A percentile compares a stretch with the other conserved stretches of the same genome.
phyloP scores from a whole-genome alignment of 2,797 vertebrate genomes.

The Champsocephalus esox region DNA sequence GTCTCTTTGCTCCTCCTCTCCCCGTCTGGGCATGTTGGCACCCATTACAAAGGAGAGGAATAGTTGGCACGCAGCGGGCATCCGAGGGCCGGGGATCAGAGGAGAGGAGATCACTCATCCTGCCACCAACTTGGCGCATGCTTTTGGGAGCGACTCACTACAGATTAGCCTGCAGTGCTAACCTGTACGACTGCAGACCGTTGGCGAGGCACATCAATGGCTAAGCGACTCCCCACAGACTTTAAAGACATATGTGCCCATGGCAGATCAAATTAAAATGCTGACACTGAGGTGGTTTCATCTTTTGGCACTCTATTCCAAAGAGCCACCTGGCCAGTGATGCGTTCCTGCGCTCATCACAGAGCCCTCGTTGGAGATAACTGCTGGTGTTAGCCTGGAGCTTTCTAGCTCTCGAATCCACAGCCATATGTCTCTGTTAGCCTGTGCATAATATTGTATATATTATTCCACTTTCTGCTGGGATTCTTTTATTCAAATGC shows the following conservation, averaged over 20 bases:
- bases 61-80: conserved; percentile 75
- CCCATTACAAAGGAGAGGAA: conserved; percentile 77
- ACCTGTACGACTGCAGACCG: conserved; percentile 77
- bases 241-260: conserved; percentile 84
- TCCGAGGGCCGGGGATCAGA: conserved; percentile 76
- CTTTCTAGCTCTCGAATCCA: conserved; percentile 57
- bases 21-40: conserved; percentile 81
- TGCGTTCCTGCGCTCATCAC: conserved; percentile 69
- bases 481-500: conserved; percentile 35
- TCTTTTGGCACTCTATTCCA: conserved; percentile 78
- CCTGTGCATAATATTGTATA: conserved; percentile 64
- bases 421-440: conserved; percentile 78
- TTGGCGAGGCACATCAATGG: conserved; percentile 77
- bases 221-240: conserved; percentile 76
- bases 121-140: conserved; percentile 77
- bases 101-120: conserved; percentile 79
- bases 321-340: conserved; percentile 79
- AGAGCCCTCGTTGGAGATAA: conserved; percentile 74
- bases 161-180: conserved; percentile 84
- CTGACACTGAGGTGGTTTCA: conserved; percentile 84
- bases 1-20: conserved; percentile 71
- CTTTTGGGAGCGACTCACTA: conserved; percentile 74
- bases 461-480: conserved; percentile 47
- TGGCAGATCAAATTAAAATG: conserved; percentile 82
- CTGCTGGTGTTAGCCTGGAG: conserved; percentile 70